Evolutionary conservation across 1,140 invertebrate species (phyloP).

Genomic region (Maniola jurtina): DNA sequence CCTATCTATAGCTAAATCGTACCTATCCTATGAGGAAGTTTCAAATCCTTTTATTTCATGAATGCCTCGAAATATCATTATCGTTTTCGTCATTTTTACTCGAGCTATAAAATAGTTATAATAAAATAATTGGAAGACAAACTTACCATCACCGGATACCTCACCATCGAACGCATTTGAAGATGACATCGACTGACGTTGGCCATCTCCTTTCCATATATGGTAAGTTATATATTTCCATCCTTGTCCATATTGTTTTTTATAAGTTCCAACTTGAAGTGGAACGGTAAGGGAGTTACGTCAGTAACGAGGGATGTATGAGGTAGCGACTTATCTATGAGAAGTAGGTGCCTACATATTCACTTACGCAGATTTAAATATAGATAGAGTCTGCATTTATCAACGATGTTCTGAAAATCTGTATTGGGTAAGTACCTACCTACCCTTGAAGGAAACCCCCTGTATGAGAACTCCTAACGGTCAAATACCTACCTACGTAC

Average conservation of each 20-base stretch:
- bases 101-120: not conserved
- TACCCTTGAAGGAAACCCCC: not conserved
- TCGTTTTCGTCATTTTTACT: not conserved
- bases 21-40: not conserved
- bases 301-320: conserved; percentile 60
- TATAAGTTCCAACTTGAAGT: conserved; percentile 50
- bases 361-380: conserved; percentile 48
- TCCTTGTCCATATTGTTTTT: conserved; percentile 55
- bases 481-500: no score
- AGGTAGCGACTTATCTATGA: conserved; percentile 40
- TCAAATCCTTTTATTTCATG: not conserved
- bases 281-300: conserved; percentile 55
- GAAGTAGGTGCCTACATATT: conserved; percentile 41
- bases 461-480: no score
- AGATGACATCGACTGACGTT: conserved; percentile 63
- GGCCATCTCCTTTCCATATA: conserved; percentile 68
- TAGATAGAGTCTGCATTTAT: conserved; percentile 32
- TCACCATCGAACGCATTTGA: conserved; percentile 56
- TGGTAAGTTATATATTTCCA: conserved; percentile 59
- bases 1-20: no score
- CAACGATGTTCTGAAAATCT: conserved; percentile 17
- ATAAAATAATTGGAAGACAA: conserved; percentile 26
- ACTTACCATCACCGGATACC: conserved; percentile 63
- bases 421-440: not conserved
- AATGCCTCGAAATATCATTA: not conserved